Evolutionary conservation across 2,797 vertebrate species (phyloP), one percentile per base, ranked within the genome.

Genomic region (Kryptolebias ocellatus): DNA sequence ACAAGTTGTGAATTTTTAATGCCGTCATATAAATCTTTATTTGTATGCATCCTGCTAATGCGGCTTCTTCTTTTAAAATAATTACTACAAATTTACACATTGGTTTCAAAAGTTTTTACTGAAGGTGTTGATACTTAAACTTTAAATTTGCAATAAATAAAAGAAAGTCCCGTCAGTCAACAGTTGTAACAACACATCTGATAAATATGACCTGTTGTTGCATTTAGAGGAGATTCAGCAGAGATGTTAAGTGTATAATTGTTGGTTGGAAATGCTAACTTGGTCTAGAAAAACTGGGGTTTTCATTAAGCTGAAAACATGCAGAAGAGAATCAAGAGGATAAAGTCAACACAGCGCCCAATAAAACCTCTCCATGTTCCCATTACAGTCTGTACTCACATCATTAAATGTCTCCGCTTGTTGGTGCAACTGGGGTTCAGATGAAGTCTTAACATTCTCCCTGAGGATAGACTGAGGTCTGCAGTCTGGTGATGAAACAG

Each of bases 381-480:
- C 50, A 16, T 57, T 12, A 1, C 8, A 52, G 1, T 17, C 20
- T 7, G 0, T 39, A 27, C 44, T 34, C 45, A 15, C 34, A 49
- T 47, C 18, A 73, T 0, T 37, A 34, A 2, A 63, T 9, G 4
- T 55, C n/a, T 65, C 9, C 20, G 10, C 27, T 24, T 29, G 24
- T n/a, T 58, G 63, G 20, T 60, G 29, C 60, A 54, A 42, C 12
- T 54, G 39, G 49, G 58, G 50, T 67, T 74, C 11, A 47, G 42
- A 67, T 65, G 53, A 64, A 53, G 77, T 62, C 60, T 66, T 28
- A 79, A 54, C 20, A 20, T 66, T 27, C 60, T 64, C 65, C 71
- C 58, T 60, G 76, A 80, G 65, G 62, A 81, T 54, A 52, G 57
- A 42, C 53, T 71, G 65, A 85, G 60, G 68, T 77, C 60, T 78